Percentiles rank a stretch among this genome's conserved stretches.
Conservation (phyloP, 92 coral and sea anemone genomes). For the Porites rus region DNA sequence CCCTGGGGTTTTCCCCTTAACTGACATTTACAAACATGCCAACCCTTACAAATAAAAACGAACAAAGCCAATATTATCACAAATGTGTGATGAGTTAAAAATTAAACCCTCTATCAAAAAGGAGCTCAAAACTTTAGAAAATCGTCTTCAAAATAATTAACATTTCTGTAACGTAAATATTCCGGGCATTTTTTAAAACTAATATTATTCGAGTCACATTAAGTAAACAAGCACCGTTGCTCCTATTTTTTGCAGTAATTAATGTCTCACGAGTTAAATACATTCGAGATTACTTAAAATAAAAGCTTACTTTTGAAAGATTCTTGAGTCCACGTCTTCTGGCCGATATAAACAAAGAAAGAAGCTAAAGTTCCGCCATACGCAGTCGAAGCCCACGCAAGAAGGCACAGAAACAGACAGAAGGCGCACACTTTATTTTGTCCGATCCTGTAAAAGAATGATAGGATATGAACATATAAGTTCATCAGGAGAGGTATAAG, state of each 20-base stretch:
- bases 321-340: slow-evolving; percentile 7
- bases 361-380: too few species aligned
- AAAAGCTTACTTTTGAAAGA: background rate
- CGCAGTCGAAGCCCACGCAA: too few species aligned
- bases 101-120: background rate
- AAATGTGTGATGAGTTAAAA: background rate
- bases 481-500: background rate
- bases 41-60: background rate
- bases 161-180: background rate
- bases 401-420: too few species aligned
- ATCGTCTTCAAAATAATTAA: too few species aligned
- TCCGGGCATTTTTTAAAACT: background rate
- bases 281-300: background rate
- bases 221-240: background rate
- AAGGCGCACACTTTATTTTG: background rate
- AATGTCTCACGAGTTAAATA: background rate
- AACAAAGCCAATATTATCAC: background rate
- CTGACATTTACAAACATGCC: too few species aligned
- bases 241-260: background rate
- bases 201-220: background rate
- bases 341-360: background rate
- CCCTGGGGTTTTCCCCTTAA: background rate
- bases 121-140: too few species aligned
- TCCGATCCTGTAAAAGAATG: background rate
- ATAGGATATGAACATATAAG: background rate